Percentiles rank a stretch among this genome's conserved stretches.
Evolutionary conservation across 2,888 invertebrate genomes (phyloP).

Genomic region (Palloptera scutellata): DNA sequence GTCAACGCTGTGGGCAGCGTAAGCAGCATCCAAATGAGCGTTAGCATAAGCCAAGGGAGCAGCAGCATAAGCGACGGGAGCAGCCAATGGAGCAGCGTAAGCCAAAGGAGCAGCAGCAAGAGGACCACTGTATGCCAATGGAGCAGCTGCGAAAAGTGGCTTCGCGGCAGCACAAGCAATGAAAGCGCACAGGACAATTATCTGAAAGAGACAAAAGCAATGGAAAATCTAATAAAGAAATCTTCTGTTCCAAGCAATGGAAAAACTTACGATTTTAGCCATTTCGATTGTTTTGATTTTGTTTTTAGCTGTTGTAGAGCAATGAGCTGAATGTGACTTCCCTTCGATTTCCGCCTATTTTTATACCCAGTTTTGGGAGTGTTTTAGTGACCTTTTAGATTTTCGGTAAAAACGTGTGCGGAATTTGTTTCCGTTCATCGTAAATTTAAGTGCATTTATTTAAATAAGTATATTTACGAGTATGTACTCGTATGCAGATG

Average conservation of each 20-base stretch:
- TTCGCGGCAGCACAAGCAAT: slow-evolving; percentile 39
- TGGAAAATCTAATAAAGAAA: not conserved
- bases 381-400: not conserved
- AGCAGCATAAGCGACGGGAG: slow-evolving; percentile 29
- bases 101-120: slow-evolving; percentile 26
- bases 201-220: slow-evolving; percentile 8
- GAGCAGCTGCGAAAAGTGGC: slow-evolving; percentile 32
- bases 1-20: slow-evolving; percentile 27
- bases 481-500: not conserved
- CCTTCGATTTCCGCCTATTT: not conserved
- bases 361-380: slow-evolving; percentile 16
- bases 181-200: slow-evolving; percentile 35
- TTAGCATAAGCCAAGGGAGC: slow-evolving; percentile 34
- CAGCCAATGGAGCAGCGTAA: slow-evolving; percentile 24
- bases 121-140: slow-evolving; percentile 18
- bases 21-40: slow-evolving; percentile 33
- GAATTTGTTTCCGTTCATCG: slow-evolving; percentile 12
- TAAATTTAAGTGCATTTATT: too few species aligned
- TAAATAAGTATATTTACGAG: too few species aligned
- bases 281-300: slow-evolving; percentile 19
- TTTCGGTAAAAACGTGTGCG: slow-evolving; percentile 15
- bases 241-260: not conserved
- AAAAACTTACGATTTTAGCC: slow-evolving; percentile 32
- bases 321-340: slow-evolving; percentile 17
- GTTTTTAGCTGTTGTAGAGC: slow-evolving; percentile 11